These are phyloP conservation scores for Darevskia mixta DNA, from an alignment of 2,797 vertebrate genomes.

Conservation along the genomic window DNA sequence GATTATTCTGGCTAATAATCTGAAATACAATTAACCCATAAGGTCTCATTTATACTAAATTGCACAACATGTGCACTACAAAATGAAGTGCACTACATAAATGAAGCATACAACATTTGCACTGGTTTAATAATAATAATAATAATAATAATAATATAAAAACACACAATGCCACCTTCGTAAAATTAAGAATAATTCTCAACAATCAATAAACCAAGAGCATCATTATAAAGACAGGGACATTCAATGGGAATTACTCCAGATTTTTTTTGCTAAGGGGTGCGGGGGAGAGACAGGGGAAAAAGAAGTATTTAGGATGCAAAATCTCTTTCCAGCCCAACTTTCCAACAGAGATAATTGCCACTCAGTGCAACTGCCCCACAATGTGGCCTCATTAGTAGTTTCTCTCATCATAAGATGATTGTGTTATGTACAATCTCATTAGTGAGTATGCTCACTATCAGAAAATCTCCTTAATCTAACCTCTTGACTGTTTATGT, in stretches of 20 bases:
- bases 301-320: background rate
- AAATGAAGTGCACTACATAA: background rate
- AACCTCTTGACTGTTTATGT: slow-evolving; percentile 11
- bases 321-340: slow-evolving; percentile 17
- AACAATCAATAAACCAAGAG: background rate
- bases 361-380: background rate
- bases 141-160: background rate
- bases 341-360: slow-evolving; percentile 1
- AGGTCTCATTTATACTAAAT: background rate
- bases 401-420: slow-evolving; percentile 25
- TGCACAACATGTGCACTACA: background rate
- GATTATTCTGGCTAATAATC: too few relatives aligned
- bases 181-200: background rate
- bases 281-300: background rate
- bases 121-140: background rate
- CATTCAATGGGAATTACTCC: background rate
- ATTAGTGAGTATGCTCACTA: slow-evolving; percentile 23
- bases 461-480: slow-evolving; percentile 42
- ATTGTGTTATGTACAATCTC: slow-evolving; percentile 29
- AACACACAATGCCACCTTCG: background rate
- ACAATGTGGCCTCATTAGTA: background rate
- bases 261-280: background rate
- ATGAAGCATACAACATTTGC: background rate
- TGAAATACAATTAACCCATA: background rate
- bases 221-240: background rate